phyloP scores from a whole-genome alignment of 2,113 vertebrate species.

The Mixornis gularis region DNA sequence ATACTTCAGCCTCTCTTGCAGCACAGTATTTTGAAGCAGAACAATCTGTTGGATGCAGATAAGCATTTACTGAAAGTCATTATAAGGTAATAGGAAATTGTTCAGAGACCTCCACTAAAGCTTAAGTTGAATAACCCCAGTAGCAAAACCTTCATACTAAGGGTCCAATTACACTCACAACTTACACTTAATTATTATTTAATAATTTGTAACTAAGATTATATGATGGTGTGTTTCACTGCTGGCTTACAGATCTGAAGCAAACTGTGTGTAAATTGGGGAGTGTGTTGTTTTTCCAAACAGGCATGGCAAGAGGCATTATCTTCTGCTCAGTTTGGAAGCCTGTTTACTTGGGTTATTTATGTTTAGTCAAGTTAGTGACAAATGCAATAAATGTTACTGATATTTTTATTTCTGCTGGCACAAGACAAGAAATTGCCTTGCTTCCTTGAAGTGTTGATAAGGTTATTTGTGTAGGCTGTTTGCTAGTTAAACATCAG shows the following conservation, averaged over 20 bases:
- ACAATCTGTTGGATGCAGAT: conserved; percentile 52
- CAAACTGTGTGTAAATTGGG: not conserved
- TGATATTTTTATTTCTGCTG: not conserved
- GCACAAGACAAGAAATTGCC: not conserved
- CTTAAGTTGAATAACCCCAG: not conserved
- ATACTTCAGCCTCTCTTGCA: not conserved
- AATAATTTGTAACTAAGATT: conserved; percentile 4
- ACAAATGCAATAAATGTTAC: not conserved
- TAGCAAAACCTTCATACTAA: not conserved
- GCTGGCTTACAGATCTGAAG: not conserved
- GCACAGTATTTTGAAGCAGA: not conserved
- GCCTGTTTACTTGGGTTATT: not conserved
- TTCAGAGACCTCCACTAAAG: not conserved
- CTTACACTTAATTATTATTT: conserved; percentile 9
- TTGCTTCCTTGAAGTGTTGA: not conserved
- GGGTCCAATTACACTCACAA: not conserved
- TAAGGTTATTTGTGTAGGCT: not conserved
- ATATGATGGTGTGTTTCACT: not conserved
- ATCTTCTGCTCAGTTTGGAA: not conserved
- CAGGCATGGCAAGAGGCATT: not conserved
- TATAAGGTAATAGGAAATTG: conserved; percentile 28
- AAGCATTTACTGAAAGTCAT: conserved; percentile 34
- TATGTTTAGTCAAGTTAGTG: not conserved
- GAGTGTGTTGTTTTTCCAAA: not conserved
- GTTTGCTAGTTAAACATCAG: not conserved